These are phyloP conservation scores for Oreochromis tanganicae DNA, from an alignment of 2,113 vertebrate species.

Conservation along the genomic window DNA sequence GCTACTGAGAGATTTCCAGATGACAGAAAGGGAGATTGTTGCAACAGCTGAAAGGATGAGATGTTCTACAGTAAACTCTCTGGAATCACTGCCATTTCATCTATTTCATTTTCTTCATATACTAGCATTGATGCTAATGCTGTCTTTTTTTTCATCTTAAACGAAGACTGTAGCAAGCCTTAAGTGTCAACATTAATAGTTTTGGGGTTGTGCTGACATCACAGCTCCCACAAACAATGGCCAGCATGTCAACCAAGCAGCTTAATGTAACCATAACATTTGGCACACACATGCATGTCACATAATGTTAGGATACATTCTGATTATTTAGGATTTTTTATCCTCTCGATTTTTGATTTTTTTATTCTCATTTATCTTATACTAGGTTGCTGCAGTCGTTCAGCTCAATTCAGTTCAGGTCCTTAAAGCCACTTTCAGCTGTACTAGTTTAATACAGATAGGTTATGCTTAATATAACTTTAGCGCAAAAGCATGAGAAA, in stretches of 20 bases:
- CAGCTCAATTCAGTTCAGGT: neutral
- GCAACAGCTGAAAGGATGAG: neutral
- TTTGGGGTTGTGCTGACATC: neutral
- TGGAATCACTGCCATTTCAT: neutral
- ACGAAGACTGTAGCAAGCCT: neutral
- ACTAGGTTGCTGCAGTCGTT: neutral
- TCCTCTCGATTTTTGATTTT: no score
- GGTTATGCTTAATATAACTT: neutral
- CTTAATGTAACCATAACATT: neutral
- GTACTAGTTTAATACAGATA: neutral
- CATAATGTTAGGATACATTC: neutral
- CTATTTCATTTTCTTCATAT: neutral
- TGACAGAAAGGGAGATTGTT: neutral
- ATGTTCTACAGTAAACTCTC: neutral
- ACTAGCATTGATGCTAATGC: neutral
- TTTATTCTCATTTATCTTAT: neutral
- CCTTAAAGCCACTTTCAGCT: neutral
- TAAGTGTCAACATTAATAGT: neutral
- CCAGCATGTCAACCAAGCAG: neutral
- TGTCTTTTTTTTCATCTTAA: neutral
- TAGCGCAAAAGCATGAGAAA: neutral
- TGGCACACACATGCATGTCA: neutral
- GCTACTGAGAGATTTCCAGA: neutral
- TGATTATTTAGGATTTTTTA: fast-evolving
- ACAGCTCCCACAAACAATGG: neutral